Percentiles rank a stretch among this genome's conserved stretches.
phyloP scores from a whole-genome alignment of 2,888 invertebrate genomes.

The Tetrapedia diversipes region DNA sequence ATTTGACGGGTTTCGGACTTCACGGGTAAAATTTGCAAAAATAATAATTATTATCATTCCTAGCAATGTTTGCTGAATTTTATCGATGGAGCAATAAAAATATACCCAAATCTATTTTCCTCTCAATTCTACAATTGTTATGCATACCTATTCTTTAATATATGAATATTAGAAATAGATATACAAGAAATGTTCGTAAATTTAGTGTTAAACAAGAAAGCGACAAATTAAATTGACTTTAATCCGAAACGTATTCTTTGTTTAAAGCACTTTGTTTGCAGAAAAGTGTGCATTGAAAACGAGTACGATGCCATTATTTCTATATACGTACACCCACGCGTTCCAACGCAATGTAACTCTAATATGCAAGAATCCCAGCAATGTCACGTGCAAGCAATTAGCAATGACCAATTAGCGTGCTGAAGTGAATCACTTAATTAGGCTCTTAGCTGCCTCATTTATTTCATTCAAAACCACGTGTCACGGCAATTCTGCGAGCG shows the following conservation, averaged over 20 bases:
- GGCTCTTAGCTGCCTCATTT: slow-evolving; percentile 4
- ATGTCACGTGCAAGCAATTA: slow-evolving; percentile 23
- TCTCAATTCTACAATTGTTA: too few relatives aligned
- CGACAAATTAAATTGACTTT: background rate
- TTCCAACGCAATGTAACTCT: background rate
- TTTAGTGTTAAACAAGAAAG: too few relatives aligned
- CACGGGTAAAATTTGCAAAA: too few relatives aligned
- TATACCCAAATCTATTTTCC: too few relatives aligned
- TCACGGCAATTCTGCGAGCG: background rate
- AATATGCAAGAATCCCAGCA: background rate
- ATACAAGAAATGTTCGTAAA: too few relatives aligned
- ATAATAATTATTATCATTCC: too few relatives aligned
- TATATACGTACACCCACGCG: too few relatives aligned
- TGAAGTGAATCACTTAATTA: slow-evolving; percentile 33
- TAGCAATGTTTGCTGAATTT: too few relatives aligned
- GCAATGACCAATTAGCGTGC: slow-evolving; percentile 22
- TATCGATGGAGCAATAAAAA: too few relatives aligned
- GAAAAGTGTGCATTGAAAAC: background rate
- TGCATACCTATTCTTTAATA: too few relatives aligned
- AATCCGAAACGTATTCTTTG: background rate
- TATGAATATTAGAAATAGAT: too few relatives aligned
- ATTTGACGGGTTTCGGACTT: too few relatives aligned
- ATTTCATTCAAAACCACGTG: slow-evolving; percentile 6
- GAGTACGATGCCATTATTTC: background rate
- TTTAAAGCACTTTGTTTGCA: background rate